Evolutionary conservation across 2,797 vertebrate species (phyloP).

Genomic region (Sebastolobus altivelis): DNA sequence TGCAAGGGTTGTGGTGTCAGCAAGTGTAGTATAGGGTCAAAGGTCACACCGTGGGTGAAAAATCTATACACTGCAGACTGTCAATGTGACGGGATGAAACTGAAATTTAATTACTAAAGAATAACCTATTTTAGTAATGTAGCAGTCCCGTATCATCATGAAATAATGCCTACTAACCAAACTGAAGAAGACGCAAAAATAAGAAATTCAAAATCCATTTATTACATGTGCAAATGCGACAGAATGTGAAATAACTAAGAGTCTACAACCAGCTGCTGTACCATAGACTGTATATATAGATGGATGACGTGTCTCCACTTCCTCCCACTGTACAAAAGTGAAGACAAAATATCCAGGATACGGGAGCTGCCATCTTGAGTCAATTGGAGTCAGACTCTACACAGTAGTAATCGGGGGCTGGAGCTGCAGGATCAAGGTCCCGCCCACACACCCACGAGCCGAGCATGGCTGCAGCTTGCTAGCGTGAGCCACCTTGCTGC

Average conservation of each 20-base stretch:
- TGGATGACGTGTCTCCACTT: no score
- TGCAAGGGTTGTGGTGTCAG: slow-evolving; percentile 25
- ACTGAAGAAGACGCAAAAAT: neutral
- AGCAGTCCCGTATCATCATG: neutral
- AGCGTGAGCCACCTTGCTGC: no score
- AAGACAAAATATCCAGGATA: no score
- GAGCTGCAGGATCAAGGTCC: no score
- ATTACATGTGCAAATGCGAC: neutral
- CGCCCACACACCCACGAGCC: no score
- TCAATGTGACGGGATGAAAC: neutral
- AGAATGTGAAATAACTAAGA: neutral
- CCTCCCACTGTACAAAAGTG: no score
- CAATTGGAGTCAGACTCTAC: no score
- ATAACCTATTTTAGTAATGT: neutral
- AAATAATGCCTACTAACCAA: neutral
- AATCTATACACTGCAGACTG: neutral
- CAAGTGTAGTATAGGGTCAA: slow-evolving; percentile 38
- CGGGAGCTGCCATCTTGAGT: no score
- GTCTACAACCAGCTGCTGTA: no score
- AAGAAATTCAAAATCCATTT: neutral
- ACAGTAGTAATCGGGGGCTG: no score
- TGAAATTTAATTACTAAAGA: neutral
- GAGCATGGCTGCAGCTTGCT: no score
- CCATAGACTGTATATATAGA: no score
- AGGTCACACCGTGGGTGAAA: slow-evolving; percentile 34